These are phyloP conservation scores for Styela clava DNA, from an alignment of 23 tunicate genomes.

Conservation along the genomic window DNA sequence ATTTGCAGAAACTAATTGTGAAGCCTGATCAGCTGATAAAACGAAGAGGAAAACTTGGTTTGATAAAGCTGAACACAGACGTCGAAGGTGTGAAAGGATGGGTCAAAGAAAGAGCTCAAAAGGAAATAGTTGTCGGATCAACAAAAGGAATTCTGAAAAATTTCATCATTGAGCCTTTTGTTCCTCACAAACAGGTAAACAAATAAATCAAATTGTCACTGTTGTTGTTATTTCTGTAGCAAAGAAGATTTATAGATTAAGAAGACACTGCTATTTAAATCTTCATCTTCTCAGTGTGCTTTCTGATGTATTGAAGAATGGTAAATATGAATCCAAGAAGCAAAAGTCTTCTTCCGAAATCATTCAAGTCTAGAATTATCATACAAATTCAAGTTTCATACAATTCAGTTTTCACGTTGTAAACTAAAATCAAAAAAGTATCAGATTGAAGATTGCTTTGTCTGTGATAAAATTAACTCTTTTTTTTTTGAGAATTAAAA, in stretches of 20 bases:
- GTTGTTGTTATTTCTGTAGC: background rate
- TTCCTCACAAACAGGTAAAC: conserved; percentile 83
- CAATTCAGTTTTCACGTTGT: no score
- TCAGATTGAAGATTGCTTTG: no score
- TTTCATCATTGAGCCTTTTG: conserved; percentile 93
- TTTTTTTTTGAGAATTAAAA: no score
- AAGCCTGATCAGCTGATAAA: conserved; percentile 98
- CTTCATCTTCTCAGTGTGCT: no score
- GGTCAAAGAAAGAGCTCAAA: conserved; percentile 51
- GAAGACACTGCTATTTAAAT: background rate
- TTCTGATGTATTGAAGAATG: background rate
- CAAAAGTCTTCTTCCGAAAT: no score
- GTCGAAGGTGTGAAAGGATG: conserved; percentile 62
- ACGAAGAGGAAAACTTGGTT: conserved; percentile 95
- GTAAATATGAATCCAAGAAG: no score
- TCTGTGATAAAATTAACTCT: no score
- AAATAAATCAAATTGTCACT: background rate
- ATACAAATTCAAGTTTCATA: no score
- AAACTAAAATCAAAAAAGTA: no score
- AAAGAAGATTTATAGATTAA: background rate
- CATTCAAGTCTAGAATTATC: no score
- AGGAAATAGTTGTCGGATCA: conserved; percentile 58
- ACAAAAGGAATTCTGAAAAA: conserved; percentile 78
- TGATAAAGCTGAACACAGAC: conserved; percentile 71
- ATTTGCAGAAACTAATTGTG: conserved; percentile 74